These are phyloP conservation scores for Urocynchramus pylzowi DNA, from an alignment of 2,113 vertebrate genomes.

Conservation along the genomic window DNA sequence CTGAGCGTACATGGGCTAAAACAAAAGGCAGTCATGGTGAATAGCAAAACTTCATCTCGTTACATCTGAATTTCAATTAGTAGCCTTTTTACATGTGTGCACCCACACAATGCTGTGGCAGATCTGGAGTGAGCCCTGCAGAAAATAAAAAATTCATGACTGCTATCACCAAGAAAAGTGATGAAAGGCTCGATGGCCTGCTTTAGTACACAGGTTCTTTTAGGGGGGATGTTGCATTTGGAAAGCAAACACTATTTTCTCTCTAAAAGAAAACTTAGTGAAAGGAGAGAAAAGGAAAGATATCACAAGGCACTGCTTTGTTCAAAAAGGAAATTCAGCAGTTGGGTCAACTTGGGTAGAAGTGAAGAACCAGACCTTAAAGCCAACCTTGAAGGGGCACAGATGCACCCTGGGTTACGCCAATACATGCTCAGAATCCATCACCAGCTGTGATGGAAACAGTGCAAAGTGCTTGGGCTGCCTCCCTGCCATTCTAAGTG, in stretches of 20 bases:
- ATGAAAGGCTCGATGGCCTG: constrained; percentile 61
- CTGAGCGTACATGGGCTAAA: constrained; percentile 59
- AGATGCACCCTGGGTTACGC: accelerated
- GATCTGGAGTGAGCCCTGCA: constrained; percentile 58
- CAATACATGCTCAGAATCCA: neutral
- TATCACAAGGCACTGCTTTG: constrained; percentile 4
- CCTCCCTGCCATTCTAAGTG: neutral
- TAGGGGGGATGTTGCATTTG: neutral
- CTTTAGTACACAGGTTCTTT: constrained; percentile 53
- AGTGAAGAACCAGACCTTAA: neutral
- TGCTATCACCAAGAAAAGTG: constrained; percentile 24
- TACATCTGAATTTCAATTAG: constrained; percentile 79
- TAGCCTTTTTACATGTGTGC: constrained; percentile 54
- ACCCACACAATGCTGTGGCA: constrained; percentile 59
- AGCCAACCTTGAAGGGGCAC: neutral
- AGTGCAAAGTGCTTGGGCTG: neutral
- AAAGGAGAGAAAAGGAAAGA: neutral
- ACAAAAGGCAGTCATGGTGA: constrained; percentile 64
- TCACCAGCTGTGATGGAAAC: neutral
- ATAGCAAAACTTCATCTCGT: constrained; percentile 65
- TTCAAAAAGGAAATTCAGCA: neutral
- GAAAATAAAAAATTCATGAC: constrained; percentile 75
- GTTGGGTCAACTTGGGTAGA: neutral
- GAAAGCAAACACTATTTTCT: constrained; percentile 3
- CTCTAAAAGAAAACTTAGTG: neutral